These are phyloP conservation scores for Rhagonycha fulva DNA, from an alignment of 2,888 invertebrate species.

Conservation along the genomic window DNA sequence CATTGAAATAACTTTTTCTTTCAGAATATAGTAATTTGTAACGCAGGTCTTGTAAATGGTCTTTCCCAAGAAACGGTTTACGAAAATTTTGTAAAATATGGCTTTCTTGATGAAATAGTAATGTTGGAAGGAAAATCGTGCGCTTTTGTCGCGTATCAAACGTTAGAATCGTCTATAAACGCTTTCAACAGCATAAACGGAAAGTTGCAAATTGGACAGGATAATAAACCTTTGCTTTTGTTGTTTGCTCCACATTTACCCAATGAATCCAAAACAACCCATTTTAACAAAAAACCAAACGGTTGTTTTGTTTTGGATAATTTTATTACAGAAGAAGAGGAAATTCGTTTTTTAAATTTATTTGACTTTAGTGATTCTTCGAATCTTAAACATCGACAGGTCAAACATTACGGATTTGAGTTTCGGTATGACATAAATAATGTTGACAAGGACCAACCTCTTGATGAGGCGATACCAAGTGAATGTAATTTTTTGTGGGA, in stretches of 20 bases:
- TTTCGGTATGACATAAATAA: conserved; percentile 88
- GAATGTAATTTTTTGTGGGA: conserved; percentile 70
- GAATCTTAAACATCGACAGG: conserved; percentile 78
- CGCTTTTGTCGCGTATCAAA: conserved; percentile 71
- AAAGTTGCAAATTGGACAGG: conserved; percentile 60
- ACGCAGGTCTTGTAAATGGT: conserved; percentile 85
- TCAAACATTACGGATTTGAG: conserved; percentile 90
- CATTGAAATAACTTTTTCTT: conserved; percentile 16
- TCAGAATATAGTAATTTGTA: conserved; percentile 78
- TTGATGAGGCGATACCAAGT: conserved; percentile 69
- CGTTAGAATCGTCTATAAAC: conserved; percentile 56
- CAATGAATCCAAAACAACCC: neutral
- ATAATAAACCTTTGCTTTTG: conserved; percentile 68
- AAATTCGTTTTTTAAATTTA: conserved; percentile 61
- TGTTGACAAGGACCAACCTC: conserved; percentile 73
- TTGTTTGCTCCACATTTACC: conserved; percentile 60
- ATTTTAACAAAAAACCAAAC: conserved; percentile 55
- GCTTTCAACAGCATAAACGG: conserved; percentile 68
- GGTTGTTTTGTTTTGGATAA: conserved; percentile 73
- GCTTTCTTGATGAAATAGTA: conserved; percentile 63
- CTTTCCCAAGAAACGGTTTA: conserved; percentile 68
- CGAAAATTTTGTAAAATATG: conserved; percentile 58
- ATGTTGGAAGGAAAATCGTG: conserved; percentile 82
- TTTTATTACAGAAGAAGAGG: conserved; percentile 74
- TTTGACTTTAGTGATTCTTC: conserved; percentile 60